Evolutionary conservation across 53 echinoderm and acorn worm genomes (phyloP).

Genomic region (Zoroaster sp.): DNA sequence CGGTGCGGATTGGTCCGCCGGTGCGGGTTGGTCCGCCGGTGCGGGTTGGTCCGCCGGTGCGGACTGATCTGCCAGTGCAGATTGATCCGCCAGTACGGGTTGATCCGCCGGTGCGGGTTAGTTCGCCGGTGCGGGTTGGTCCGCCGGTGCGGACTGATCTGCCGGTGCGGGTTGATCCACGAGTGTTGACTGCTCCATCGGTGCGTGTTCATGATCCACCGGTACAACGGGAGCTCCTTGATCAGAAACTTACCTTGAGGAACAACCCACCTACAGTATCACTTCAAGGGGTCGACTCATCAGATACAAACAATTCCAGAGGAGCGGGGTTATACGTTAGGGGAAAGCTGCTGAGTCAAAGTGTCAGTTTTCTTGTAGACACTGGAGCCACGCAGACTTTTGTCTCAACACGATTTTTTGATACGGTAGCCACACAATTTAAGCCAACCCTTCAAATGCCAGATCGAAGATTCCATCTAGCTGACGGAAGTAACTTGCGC

Average conservation of each 20-base stretch:
- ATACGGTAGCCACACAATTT: background rate
- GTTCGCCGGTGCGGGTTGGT: background rate
- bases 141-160: background rate
- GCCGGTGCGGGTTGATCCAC: background rate
- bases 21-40: background rate
- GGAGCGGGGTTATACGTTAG: background rate
- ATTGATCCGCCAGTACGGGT: background rate
- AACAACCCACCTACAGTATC: no score
- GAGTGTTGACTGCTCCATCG: background rate
- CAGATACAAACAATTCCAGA: no score
- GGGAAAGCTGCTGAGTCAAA: background rate
- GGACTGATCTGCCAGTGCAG: background rate
- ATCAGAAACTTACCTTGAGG: background rate
- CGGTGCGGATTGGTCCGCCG: background rate
- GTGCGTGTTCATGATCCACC: background rate
- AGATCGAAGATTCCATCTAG: background rate
- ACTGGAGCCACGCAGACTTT: slow-evolving; percentile 31
- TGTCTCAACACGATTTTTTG: background rate
- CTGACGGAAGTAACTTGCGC: slow-evolving; percentile 10
- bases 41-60: background rate
- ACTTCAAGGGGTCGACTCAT: no score
- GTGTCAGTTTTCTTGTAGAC: background rate
- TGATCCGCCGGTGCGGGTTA: background rate
- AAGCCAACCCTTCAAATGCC: background rate
- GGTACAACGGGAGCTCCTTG: background rate